Base-by-base conservation (phyloP, 2,888 invertebrate genomes). In the Ptycholaimellus sp. region DNA sequence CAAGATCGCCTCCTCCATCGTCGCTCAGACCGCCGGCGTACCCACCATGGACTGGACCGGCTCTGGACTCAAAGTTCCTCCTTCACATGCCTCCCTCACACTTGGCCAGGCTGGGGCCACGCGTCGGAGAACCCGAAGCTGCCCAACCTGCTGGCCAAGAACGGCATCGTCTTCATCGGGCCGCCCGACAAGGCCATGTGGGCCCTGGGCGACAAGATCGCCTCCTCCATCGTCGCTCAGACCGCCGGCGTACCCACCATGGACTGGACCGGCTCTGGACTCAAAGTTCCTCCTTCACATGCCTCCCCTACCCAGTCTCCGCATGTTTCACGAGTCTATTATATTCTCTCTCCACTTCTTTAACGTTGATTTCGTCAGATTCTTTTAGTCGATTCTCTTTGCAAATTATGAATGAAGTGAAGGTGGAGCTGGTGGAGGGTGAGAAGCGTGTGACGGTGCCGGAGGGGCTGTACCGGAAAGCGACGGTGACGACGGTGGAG, bases 31-130 rank as follows among this genome's bases (percentile, higher is more conserved):
- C 0, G 90, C 87, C 0, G 73, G 81, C 1, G 83, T 93, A 49
- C 90, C 90, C 0, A 93, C 90, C 0, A 59, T 93, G 44, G 81
- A 87, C 0, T 93, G 93, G 93, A 87, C 87, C 40, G 93, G 87
- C 1, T 59, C 61, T 42, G 65, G 66, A 11, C 23, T 36, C n/a
- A 7, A 13, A n/a, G 34, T 35, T n/a, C n/a, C n/a, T n/a, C n/a
- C n/a, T n/a, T n/a, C n/a, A n/a, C n/a, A n/a, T n/a, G n/a, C n/a
- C n/a, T n/a, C n/a, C n/a, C n/a, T n/a, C n/a, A n/a, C n/a, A n/a
- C n/a, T n/a, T 93, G 87, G 87, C 87, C 90, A 6, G 90, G 90
- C 16, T 93, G 90, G 90, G 90, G 90, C 13, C 90, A 93, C 65
- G 90, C 90, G 0, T 90, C 87, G 0, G 93, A 93, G 64, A 85